phyloP scores from a whole-genome alignment of 2,888 invertebrate genomes.

The Chouioia cunea region DNA sequence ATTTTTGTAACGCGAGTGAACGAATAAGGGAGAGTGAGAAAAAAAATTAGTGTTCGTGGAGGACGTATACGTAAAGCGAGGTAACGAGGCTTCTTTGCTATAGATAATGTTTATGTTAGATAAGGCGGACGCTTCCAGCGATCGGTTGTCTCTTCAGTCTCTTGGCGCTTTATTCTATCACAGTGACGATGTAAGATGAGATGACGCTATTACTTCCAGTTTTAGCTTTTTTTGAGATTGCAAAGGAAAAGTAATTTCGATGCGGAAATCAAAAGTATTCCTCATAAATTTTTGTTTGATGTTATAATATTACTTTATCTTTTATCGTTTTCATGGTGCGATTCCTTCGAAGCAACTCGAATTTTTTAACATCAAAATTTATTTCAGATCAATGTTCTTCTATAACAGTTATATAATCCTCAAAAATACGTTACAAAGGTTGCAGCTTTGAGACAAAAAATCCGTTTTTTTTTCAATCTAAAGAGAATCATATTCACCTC shows the following conservation, averaged over 20 bases:
- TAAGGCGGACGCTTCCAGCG: conserved; percentile 13
- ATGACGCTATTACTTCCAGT: neutral
- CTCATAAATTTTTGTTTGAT: too few species aligned
- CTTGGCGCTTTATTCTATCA: conserved; percentile 1
- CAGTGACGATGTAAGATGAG: conserved; percentile 12
- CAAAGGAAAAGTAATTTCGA: too few species aligned
- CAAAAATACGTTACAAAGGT: too few species aligned
- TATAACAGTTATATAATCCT: too few species aligned
- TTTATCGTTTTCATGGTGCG: too few species aligned
- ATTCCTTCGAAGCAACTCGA: too few species aligned
- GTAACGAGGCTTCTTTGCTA: conserved; percentile 37
- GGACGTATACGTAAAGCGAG: conserved; percentile 7
- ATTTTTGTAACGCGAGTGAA: neutral
- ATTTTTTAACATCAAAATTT: too few species aligned
- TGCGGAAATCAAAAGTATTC: too few species aligned
- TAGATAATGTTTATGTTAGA: conserved; percentile 35
- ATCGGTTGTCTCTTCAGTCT: conserved; percentile 8
- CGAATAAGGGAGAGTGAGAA: neutral
- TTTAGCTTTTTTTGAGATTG: neutral
- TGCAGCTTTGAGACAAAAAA: too few species aligned
- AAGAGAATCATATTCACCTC: conserved; percentile 10
- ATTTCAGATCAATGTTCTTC: too few species aligned
- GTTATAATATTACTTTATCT: too few species aligned
- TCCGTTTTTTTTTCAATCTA: conserved; percentile 15
- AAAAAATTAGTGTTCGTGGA: neutral